Conservation (phyloP, 1,140 invertebrate genomes). For the Caerostris extrusa region DNA sequence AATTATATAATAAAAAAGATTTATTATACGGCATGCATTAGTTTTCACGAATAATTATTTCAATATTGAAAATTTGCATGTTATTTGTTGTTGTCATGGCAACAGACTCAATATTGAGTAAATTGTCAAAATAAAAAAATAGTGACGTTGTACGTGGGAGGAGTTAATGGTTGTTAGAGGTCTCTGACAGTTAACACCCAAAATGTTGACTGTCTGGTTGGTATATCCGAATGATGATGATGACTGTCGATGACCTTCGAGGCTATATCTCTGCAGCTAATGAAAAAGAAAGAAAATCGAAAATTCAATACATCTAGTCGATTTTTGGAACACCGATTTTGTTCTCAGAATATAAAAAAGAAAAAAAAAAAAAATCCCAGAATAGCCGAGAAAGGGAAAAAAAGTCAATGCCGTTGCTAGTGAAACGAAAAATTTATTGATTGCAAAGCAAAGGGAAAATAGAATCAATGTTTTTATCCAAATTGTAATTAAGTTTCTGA, state of each 20-base stretch:
- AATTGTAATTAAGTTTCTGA: conserved; percentile 38
- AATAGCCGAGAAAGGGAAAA: background rate
- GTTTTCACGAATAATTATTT: too few species aligned
- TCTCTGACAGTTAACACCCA: background rate
- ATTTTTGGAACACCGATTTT: background rate
- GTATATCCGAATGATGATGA: background rate
- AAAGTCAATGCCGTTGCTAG: conserved; percentile 21
- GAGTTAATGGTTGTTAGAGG: background rate
- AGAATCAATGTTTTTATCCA: conserved; percentile 16
- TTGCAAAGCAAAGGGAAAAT: background rate
- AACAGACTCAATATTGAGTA: background rate
- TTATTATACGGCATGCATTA: too few species aligned
- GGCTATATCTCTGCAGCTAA: background rate
- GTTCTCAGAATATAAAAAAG: background rate
- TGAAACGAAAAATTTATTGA: conserved; percentile 22
- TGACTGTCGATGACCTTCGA: background rate
- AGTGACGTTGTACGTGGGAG: background rate
- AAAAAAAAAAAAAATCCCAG: background rate
- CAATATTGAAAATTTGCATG: too few species aligned
- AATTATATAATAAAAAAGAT: too few species aligned
- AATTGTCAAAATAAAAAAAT: background rate
- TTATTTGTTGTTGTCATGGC: background rate
- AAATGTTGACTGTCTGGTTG: background rate
- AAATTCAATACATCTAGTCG: background rate
- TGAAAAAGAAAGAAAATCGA: background rate